phyloP scores from a whole-genome alignment of 2,888 invertebrate genomes.

The Timema cristinae region DNA sequence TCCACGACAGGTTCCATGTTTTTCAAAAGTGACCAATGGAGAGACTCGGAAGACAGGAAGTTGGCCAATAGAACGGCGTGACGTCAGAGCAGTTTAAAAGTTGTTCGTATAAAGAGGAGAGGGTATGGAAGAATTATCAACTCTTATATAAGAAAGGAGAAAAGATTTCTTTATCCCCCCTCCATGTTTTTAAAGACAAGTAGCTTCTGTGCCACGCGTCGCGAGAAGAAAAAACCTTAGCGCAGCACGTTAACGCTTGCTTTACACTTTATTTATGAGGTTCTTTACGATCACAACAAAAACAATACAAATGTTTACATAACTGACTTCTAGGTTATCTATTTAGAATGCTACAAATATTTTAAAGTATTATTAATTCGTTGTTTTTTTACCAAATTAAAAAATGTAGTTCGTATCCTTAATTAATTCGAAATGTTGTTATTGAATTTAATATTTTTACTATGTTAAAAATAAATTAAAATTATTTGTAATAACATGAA shows the following conservation, averaged over 20 bases:
- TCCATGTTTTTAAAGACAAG: conserved; percentile 9
- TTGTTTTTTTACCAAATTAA: too few species aligned
- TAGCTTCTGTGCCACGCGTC: conserved; percentile 16
- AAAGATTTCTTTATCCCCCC: not conserved
- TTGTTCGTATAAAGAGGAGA: conserved; percentile 13
- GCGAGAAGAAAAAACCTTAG: not conserved
- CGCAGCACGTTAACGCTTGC: not conserved
- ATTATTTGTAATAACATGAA: too few species aligned
- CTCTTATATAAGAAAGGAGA: conserved; percentile 16
- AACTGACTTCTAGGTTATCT: too few species aligned
- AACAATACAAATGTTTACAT: conserved; percentile 5
- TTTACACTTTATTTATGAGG: not conserved
- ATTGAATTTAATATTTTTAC: too few species aligned
- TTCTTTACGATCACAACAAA: not conserved
- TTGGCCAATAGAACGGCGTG: conserved; percentile 1
- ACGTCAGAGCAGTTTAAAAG: not conserved
- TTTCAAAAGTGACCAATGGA: conserved; percentile 23
- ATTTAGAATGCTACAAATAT: too few species aligned
- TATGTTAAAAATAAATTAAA: too few species aligned
- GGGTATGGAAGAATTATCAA: conserved; percentile 8
- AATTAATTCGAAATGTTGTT: too few species aligned
- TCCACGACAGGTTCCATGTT: not conserved
- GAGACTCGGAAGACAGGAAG: conserved; percentile 16
- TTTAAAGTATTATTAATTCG: too few species aligned
- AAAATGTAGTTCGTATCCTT: too few species aligned